Evolutionary conservation across 2,888 invertebrate species (phyloP).

Genomic region (Octodonta nipae): DNA sequence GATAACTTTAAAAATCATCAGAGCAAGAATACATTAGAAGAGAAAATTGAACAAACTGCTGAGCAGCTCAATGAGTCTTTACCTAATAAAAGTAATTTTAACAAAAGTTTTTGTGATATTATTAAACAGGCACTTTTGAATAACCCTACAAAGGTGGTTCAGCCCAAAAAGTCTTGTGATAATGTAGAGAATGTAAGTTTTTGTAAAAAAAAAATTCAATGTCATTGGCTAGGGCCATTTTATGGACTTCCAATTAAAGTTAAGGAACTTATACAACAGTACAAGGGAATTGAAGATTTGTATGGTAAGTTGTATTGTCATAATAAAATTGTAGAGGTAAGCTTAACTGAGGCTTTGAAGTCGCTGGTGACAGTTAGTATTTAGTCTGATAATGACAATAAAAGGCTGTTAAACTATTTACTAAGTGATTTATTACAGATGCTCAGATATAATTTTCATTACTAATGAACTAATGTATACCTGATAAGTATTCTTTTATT

Average conservation of each 20-base stretch:
- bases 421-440: no score
- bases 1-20: conserved; percentile 22
- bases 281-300: conserved; percentile 65
- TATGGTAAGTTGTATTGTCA: conserved; percentile 48
- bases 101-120: conserved; percentile 22
- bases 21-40: conserved; percentile 8
- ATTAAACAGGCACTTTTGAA: conserved; percentile 27
- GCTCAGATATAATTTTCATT: no score
- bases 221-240: conserved; percentile 41
- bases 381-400: no score
- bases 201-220: conserved; percentile 11
- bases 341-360: no score
- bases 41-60: no score
- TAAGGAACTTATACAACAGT: conserved; percentile 54
- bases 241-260: conserved; percentile 67
- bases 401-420: no score
- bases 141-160: conserved; percentile 24
- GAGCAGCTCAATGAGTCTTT: no score
- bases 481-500: no score
- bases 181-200: conserved; percentile 12
- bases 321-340: no score
- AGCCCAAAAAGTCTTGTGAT: conserved; percentile 8
- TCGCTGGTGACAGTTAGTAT: no score
- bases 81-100: conserved; percentile 13
- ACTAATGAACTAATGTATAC: no score